phyloP scores from a whole-genome alignment of 2,888 invertebrate genomes.

The Calliscelio sp. region DNA sequence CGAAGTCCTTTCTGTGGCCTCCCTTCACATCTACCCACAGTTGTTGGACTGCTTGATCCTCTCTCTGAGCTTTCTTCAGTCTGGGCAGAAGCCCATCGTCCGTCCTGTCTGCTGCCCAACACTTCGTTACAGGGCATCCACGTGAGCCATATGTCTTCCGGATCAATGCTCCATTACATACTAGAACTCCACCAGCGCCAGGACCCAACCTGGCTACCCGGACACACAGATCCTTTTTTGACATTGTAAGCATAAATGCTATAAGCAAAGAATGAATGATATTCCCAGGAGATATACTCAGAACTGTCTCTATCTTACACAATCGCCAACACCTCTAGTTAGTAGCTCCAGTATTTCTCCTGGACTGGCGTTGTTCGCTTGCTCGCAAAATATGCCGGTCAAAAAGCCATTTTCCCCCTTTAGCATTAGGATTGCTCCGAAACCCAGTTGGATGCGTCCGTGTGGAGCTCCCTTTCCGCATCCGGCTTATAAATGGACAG shows the following conservation, averaged over 20 bases:
- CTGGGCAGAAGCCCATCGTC: not conserved
- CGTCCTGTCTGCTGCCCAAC: not conserved
- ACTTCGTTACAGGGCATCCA: not conserved
- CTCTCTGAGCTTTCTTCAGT: not conserved
- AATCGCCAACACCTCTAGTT: no score
- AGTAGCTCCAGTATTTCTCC: no score
- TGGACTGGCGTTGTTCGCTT: no score
- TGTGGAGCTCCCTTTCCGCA: no score
- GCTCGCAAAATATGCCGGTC: no score
- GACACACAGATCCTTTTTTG: not conserved
- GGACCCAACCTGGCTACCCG: not conserved
- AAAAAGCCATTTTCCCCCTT: no score
- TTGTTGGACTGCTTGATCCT: not conserved
- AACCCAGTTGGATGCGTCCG: no score
- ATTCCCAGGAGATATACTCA: not conserved
- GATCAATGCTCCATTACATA: not conserved
- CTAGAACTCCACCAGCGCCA: not conserved
- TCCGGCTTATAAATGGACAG: no score
- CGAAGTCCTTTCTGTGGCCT: not conserved
- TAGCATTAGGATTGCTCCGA: no score
- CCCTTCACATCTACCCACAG: not conserved
- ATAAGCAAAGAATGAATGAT: not conserved
- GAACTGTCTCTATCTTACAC: no score
- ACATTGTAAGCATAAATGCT: no score
- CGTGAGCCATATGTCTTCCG: not conserved